phyloP scores from a whole-genome alignment of 2,888 invertebrate genomes.

The Eledone cirrhosa region DNA sequence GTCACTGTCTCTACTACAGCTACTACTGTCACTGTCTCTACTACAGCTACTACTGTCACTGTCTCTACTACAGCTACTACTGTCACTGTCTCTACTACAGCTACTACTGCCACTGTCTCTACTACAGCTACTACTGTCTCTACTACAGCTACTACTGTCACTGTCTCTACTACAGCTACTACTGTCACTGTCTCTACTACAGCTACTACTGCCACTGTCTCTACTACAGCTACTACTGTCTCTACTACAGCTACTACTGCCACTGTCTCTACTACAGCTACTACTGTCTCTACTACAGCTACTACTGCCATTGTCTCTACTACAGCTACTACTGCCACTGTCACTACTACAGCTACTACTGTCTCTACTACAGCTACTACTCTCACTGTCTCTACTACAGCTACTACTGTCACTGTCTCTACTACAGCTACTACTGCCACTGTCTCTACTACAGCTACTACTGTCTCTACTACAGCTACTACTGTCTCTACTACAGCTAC shows the following conservation, averaged over 20 bases:
- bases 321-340: neutral
- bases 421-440: neutral
- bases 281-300: neutral
- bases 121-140: neutral
- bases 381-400: neutral
- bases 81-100: neutral
- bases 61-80: neutral
- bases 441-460: neutral
- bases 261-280: too few species aligned
- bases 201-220: too few species aligned
- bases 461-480: neutral
- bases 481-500: neutral
- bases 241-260: neutral
- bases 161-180: neutral
- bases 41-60: neutral
- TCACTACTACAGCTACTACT: neutral
- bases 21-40: neutral
- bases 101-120: neutral
- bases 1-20: neutral
- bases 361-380: neutral
- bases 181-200: neutral
- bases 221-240: neutral
- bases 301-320: neutral
- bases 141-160: neutral
- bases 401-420: neutral